phyloP scores from a whole-genome alignment of 2,113 vertebrate genomes.

The Oryzias celebensis region DNA sequence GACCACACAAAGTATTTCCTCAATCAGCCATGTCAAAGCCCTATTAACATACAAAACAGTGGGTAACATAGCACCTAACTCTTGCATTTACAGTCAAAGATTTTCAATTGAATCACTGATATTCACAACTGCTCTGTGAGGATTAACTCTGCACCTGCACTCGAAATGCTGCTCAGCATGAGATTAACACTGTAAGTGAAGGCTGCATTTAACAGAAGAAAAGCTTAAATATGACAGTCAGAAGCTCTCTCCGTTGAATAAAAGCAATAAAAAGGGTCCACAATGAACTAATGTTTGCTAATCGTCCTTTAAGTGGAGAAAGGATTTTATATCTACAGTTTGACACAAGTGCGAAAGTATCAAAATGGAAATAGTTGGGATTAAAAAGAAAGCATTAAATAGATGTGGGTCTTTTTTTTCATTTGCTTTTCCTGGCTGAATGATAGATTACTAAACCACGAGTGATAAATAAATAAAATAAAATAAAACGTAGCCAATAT shows the following conservation, averaged over 20 bases:
- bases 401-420: background rate
- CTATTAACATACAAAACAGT: background rate
- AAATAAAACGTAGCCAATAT: background rate
- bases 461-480: too few species aligned
- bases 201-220: constrained; percentile 15
- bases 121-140: constrained; percentile 15
- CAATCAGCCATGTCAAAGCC: background rate
- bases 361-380: too few species aligned
- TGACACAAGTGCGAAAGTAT: background rate
- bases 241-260: constrained; percentile 12
- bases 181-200: constrained; percentile 26
- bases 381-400: too few species aligned
- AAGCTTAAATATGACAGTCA: constrained; percentile 10
- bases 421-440: constrained; percentile 3
- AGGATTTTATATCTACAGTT: background rate
- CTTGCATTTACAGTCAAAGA: constrained; percentile 31
- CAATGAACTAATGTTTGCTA: constrained; percentile 9
- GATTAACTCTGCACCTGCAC: constrained; percentile 20
- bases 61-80: background rate
- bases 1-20: background rate
- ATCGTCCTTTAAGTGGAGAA: constrained; percentile 26
- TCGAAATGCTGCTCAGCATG: constrained; percentile 25
- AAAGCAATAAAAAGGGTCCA: constrained; percentile 5
- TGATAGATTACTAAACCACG: constrained; percentile 3
- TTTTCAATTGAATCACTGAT: constrained; percentile 26